Evolutionary conservation across 2,888 invertebrate species (phyloP), one percentile per base, ranked within the genome.

Genomic region (Sacculina carcini): DNA sequence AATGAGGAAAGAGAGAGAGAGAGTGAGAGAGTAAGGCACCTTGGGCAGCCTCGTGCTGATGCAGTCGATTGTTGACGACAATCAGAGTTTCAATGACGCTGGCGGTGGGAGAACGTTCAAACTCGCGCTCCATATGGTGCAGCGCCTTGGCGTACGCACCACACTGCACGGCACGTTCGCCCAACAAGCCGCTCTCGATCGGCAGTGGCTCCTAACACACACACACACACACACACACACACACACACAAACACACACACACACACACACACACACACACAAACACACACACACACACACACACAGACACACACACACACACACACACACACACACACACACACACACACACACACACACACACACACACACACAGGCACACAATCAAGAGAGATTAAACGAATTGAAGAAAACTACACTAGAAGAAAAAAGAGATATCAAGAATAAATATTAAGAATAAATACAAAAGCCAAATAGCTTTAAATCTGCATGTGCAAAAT

Each of bases 61-160:
- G 94, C 28, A 99, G 68, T 66, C 98, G 96, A 64, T 98, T 98
- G 64, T 98, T 98, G 56, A 96, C 96, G 46, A 81, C 81, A 59
- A 96, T 94, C 1, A 96, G 69, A 1, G 89, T 79, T 63, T 94
- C 94, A 10, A 94, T 78, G 0, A 92, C 86, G 60, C 81, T 79
- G 10, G 85, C 77, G 55, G 77, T 84, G 2, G 80, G 77, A 19
- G 76, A 78, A 53, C 73, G 75, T 58, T 84, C 78, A 62, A 92
- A 96, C 64, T 94, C 92, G 62, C 89, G 89, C 66, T 96, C 94
- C 70, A 79, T 82, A 63, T 84, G 85, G 61, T 83, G 79, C 23
- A 84, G 64, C 0, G 84, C 84, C 64, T 84, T 84, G 12, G 84
- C 84, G 61, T 80, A 84, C 1, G 74, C 64, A 56, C 92, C 74